Evolutionary conservation across 2,113 vertebrate species (phyloP).

Genomic region (Myotis davidii): DNA sequence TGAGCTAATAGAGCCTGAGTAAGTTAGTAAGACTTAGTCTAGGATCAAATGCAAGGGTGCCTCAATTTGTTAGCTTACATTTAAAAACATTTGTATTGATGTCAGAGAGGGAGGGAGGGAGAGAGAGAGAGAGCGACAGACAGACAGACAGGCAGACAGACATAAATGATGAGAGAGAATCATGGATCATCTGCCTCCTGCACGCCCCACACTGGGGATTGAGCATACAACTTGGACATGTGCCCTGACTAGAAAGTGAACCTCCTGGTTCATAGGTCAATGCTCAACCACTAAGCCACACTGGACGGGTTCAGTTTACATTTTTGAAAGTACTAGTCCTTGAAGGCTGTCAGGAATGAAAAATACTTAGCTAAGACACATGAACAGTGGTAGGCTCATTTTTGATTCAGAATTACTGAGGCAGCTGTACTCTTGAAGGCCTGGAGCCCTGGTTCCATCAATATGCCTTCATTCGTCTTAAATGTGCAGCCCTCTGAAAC

Average conservation of each 20-base stretch:
- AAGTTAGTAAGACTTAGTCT: background rate
- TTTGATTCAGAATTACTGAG: background rate
- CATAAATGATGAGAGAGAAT: too few species aligned
- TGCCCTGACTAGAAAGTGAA: too few species aligned
- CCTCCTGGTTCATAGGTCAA: too few species aligned
- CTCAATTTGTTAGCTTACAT: background rate
- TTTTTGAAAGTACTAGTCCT: background rate
- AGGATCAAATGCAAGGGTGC: background rate
- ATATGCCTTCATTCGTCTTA: background rate
- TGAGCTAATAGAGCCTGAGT: background rate
- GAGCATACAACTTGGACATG: too few species aligned
- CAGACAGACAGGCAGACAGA: too few species aligned
- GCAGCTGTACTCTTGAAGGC: background rate
- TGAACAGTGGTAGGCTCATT: background rate
- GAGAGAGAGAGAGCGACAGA: too few species aligned
- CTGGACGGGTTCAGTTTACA: too few species aligned
- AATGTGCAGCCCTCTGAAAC: background rate
- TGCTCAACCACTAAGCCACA: too few species aligned
- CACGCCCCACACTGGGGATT: too few species aligned
- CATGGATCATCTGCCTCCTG: too few species aligned
- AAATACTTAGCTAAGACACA: background rate
- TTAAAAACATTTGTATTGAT: background rate
- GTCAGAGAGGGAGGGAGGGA: too few species aligned
- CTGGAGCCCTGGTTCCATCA: background rate
- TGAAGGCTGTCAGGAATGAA: background rate